Percentiles rank a stretch among this genome's conserved stretches.
Evolutionary conservation across 1,140 invertebrate species (phyloP).

Genomic region (Aphaenogaster ashmeadi): DNA sequence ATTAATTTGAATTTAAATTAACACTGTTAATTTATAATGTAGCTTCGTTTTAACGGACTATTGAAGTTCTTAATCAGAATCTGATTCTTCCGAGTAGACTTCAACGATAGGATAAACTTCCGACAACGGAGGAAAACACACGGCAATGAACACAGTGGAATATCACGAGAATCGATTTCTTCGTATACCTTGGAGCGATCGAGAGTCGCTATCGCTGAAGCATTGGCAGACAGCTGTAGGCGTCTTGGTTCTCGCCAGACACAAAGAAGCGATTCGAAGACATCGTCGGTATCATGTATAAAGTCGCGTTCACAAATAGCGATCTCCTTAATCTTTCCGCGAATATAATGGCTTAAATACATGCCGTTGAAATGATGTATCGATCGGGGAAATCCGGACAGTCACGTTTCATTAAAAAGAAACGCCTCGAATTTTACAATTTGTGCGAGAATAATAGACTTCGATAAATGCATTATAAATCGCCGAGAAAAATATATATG

Average conservation of each 20-base stretch:
- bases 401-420: neutral
- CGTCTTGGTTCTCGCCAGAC: slow-evolving; percentile 73
- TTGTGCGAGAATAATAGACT: neutral
- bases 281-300: slow-evolving; percentile 46
- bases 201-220: slow-evolving; percentile 46
- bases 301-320: slow-evolving; percentile 26
- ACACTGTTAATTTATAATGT: neutral
- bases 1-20: neutral
- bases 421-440: neutral
- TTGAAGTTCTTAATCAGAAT: neutral
- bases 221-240: slow-evolving; percentile 71
- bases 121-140: neutral
- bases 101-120: neutral
- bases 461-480: neutral
- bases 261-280: slow-evolving; percentile 75
- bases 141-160: neutral
- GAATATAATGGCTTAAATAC: slow-evolving; percentile 17
- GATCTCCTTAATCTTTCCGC: neutral
- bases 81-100: slow-evolving; percentile 7
- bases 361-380: neutral
- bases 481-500: neutral
- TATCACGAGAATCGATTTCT: slow-evolving; percentile 59
- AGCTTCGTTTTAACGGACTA: neutral
- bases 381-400: neutral
- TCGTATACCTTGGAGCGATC: slow-evolving; percentile 38